phyloP scores from a whole-genome alignment of 64 coral and sea anemone genomes.

The Montipora cactus region DNA sequence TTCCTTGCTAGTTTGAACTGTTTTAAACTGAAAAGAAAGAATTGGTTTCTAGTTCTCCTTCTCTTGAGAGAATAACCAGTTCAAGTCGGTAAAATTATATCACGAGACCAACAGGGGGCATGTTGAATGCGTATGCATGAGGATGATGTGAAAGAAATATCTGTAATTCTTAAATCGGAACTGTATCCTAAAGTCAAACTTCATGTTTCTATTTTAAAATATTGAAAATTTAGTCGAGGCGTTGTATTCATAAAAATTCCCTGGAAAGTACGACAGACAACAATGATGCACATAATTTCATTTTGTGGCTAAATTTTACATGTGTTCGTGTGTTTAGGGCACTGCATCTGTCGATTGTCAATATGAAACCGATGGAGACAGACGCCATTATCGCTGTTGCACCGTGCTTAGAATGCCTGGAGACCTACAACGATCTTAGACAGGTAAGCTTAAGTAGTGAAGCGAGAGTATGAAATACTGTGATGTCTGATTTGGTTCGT shows the following conservation, averaged over 20 bases:
- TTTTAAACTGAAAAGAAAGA: too few relatives aligned
- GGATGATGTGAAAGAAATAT: too few relatives aligned
- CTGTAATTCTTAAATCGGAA: too few relatives aligned
- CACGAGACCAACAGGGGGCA: too few relatives aligned
- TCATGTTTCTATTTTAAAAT: too few relatives aligned
- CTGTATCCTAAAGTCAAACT: too few relatives aligned
- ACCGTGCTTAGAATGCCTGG: slow-evolving; percentile 68
- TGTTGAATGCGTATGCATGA: too few relatives aligned
- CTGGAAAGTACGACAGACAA: background rate
- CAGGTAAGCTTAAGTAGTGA: slow-evolving; percentile 52
- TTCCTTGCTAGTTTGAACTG: too few relatives aligned
- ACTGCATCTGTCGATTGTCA: slow-evolving; percentile 83
- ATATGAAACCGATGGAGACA: slow-evolving; percentile 27
- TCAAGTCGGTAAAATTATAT: too few relatives aligned
- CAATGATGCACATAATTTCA: background rate
- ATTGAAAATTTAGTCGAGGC: too few relatives aligned
- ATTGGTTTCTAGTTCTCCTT: too few relatives aligned
- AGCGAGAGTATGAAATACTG: background rate
- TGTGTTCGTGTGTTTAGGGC: slow-evolving; percentile 53
- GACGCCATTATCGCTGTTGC: slow-evolving; percentile 63
- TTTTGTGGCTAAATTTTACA: background rate
- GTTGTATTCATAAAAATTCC: background rate
- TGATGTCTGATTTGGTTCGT: background rate
- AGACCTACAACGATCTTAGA: slow-evolving; percentile 77
- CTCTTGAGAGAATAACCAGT: too few relatives aligned